Evolutionary conservation across 2,888 invertebrate genomes (phyloP).

Genomic region (Heteromyza rotundicornis): DNA sequence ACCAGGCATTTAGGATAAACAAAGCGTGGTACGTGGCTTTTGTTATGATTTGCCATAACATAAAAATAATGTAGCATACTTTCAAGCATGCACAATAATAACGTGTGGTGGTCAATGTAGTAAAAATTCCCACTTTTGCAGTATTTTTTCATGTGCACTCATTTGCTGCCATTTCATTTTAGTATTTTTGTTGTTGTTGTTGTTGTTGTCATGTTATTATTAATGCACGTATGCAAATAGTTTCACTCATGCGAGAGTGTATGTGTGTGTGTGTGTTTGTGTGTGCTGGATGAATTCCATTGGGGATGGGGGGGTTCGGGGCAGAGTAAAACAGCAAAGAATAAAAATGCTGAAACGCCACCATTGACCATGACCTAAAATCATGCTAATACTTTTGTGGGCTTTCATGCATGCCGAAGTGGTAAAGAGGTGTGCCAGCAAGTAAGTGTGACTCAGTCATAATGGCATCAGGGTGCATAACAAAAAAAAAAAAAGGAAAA

Average conservation of each 20-base stretch:
- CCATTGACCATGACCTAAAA: slow-evolving; percentile 1
- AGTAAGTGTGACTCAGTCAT: too few relatives aligned
- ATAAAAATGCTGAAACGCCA: not conserved
- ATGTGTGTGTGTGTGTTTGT: not conserved
- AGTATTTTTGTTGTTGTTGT: too few relatives aligned
- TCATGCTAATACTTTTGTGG: not conserved
- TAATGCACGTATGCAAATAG: not conserved
- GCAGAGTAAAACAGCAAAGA: too few relatives aligned
- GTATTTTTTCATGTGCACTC: too few relatives aligned
- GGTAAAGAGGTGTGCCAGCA: too few relatives aligned
- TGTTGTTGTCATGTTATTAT: not conserved
- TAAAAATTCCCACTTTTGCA: too few relatives aligned
- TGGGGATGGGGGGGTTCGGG: too few relatives aligned
- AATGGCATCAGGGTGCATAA: too few relatives aligned
- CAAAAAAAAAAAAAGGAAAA: too few relatives aligned
- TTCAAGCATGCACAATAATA: not conserved
- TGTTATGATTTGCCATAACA: slow-evolving; percentile 2
- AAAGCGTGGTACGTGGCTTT: not conserved
- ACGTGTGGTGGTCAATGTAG: not conserved
- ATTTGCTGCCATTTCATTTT: too few relatives aligned
- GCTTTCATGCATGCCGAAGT: not conserved
- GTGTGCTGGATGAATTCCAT: too few relatives aligned
- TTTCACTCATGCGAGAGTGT: not conserved
- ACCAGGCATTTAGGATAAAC: not conserved
- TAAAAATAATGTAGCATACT: slow-evolving; percentile 4